A percentile compares a stretch with the other conserved stretches of the same genome.
These are phyloP conservation scores for Branchipolynoe longqiensis DNA, from an alignment of 2,888 invertebrate species.

Conservation along the genomic window DNA sequence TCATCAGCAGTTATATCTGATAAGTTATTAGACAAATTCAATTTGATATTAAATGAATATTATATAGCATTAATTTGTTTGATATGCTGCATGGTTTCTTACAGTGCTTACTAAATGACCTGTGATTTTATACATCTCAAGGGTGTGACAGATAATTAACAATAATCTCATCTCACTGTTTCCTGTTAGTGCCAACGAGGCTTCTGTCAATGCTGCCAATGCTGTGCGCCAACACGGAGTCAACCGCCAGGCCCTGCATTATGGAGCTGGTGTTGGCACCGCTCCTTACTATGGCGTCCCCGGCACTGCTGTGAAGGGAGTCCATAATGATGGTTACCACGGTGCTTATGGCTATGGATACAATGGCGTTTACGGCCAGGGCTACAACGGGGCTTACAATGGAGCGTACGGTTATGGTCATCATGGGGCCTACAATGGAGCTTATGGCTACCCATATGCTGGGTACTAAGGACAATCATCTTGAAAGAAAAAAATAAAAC, in stretches of 20 bases:
- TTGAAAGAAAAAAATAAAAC: too few relatives aligned
- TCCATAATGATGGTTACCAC: slow-evolving; percentile 17
- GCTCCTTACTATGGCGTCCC: slow-evolving; percentile 42
- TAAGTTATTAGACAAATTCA: too few relatives aligned
- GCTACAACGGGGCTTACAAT: not conserved
- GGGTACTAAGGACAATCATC: too few relatives aligned
- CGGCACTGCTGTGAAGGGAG: not conserved
- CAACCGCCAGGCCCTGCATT: slow-evolving; percentile 17
- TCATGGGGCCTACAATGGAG: not conserved
- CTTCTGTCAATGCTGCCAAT: not conserved
- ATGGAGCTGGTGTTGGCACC: slow-evolving; percentile 43
- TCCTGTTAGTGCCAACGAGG: not conserved
- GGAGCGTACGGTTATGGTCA: slow-evolving; percentile 26
- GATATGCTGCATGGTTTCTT: too few relatives aligned
- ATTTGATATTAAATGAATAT: too few relatives aligned
- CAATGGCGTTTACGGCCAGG: too few relatives aligned
- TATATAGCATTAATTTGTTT: too few relatives aligned
- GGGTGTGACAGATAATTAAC: too few relatives aligned
- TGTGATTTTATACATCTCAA: too few relatives aligned
- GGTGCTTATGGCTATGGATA: slow-evolving; percentile 7
- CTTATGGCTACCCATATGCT: slow-evolving; percentile 5
- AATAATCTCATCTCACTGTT: too few relatives aligned
- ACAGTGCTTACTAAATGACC: too few relatives aligned
- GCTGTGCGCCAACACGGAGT: slow-evolving; percentile 10
- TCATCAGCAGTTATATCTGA: too few relatives aligned